phyloP scores from a whole-genome alignment of 2,888 invertebrate genomes.

The Trachelus tabidus region DNA sequence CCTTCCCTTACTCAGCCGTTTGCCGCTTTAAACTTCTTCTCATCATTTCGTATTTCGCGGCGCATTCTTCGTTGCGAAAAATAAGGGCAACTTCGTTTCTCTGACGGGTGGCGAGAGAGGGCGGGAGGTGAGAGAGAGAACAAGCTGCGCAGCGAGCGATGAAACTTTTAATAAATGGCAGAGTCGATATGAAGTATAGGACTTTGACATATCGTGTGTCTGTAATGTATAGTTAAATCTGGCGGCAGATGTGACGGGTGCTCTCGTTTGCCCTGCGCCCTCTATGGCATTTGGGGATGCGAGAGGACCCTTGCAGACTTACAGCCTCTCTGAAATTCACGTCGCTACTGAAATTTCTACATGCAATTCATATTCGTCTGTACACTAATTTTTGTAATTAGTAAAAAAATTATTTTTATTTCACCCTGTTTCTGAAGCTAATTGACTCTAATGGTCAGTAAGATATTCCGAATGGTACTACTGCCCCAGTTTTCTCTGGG shows the following conservation, averaged over 20 bases:
- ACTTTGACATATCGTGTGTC: conserved; percentile 67
- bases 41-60: conserved; percentile 40
- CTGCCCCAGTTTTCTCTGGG: neutral
- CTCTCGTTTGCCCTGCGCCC: conserved; percentile 39
- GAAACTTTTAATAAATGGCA: conserved; percentile 67
- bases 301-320: conserved; percentile 23
- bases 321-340: conserved; percentile 39
- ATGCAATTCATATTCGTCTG: neutral
- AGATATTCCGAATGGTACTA: neutral
- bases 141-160: conserved; percentile 55
- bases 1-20: neutral
- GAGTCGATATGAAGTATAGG: conserved; percentile 67
- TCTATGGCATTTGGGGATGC: conserved; percentile 17
- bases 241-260: conserved; percentile 64
- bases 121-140: conserved; percentile 32
- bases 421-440: neutral
- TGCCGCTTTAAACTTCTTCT: conserved; percentile 1
- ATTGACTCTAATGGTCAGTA: neutral
- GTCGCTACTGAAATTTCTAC: conserved; percentile 10
- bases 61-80: conserved; percentile 39
- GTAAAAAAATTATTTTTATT: neutral
- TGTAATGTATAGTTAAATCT: conserved; percentile 67
- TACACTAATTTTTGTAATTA: neutral
- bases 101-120: conserved; percentile 16
- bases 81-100: conserved; percentile 27